A percentile compares a stretch with the other conserved stretches of the same genome.
These are phyloP conservation scores for Heterodera schachtii DNA, from an alignment of 1,140 invertebrate species.

Conservation along the genomic window DNA sequence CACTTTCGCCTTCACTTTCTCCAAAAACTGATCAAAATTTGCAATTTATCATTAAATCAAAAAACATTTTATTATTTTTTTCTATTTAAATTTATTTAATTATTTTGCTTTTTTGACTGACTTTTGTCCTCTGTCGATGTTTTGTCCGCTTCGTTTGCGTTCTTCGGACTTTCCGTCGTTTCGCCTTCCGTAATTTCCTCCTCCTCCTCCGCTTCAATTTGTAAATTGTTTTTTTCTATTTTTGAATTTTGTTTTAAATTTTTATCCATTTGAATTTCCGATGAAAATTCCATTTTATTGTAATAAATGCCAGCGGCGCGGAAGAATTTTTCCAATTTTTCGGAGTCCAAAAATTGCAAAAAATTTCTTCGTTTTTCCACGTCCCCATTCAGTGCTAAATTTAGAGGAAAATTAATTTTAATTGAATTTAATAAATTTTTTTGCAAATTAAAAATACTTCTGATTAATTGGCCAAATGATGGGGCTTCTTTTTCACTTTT, in stretches of 20 bases:
- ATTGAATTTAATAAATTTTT: neutral
- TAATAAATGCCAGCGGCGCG: neutral
- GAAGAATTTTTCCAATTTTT: neutral
- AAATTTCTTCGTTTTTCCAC: neutral
- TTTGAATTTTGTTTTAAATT: neutral
- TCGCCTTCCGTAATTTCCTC: no score
- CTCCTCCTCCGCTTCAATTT: no score
- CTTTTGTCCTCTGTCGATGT: no score
- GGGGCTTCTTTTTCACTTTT: no score
- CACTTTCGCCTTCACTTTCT: neutral
- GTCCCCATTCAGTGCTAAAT: neutral
- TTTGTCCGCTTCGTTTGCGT: no score
- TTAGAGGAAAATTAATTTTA: no score
- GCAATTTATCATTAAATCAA: no score
- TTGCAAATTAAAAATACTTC: neutral
- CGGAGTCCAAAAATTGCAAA: neutral
- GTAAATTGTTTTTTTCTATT: no score
- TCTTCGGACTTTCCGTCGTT: no score
- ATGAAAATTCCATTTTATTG: neutral
- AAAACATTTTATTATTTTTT: no score
- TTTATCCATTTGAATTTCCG: neutral
- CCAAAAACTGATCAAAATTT: neutral
- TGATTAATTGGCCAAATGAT: neutral
- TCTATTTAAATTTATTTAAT: no score
- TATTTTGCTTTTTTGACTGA: no score